These are phyloP conservation scores for Brienomyrus longianalis DNA, from an alignment of 2,113 vertebrate species.

Conservation along the genomic window DNA sequence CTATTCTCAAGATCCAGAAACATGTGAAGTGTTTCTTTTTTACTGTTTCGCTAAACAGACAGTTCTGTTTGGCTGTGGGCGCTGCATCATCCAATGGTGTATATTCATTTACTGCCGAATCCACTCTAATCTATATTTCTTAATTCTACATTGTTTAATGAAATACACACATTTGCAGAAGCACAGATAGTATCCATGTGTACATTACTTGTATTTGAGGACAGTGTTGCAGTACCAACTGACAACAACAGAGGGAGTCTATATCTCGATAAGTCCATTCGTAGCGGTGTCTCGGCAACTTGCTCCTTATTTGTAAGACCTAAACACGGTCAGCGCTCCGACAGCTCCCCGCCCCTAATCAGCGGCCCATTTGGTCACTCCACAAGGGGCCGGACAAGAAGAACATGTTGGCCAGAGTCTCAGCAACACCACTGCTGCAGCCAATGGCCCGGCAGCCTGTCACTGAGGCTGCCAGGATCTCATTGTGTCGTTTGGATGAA, in stretches of 20 bases:
- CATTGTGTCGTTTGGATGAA: constrained; percentile 18
- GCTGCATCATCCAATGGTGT: not conserved
- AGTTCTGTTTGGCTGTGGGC: not conserved
- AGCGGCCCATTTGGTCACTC: constrained; percentile 3
- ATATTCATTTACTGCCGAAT: not conserved
- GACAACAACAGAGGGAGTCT: not conserved
- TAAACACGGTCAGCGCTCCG: not conserved
- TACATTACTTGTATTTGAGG: not conserved
- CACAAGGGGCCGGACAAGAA: not conserved
- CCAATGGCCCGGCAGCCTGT: not conserved
- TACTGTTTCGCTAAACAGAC: not conserved
- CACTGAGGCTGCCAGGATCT: not conserved
- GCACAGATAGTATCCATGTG: not conserved
- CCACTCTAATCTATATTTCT: not conserved
- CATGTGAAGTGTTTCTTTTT: not conserved
- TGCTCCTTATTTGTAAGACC: not conserved
- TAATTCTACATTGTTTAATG: not conserved
- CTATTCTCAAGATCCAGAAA: not conserved
- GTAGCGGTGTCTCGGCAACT: not conserved
- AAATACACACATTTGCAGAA: not conserved
- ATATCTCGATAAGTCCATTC: not conserved
- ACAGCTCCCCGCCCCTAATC: not conserved
- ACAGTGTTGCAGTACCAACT: not conserved
- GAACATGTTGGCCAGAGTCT: not conserved
- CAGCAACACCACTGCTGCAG: not conserved